Conservation (phyloP, 2,888 invertebrate genomes). For the Aphodius sticticus region DNA sequence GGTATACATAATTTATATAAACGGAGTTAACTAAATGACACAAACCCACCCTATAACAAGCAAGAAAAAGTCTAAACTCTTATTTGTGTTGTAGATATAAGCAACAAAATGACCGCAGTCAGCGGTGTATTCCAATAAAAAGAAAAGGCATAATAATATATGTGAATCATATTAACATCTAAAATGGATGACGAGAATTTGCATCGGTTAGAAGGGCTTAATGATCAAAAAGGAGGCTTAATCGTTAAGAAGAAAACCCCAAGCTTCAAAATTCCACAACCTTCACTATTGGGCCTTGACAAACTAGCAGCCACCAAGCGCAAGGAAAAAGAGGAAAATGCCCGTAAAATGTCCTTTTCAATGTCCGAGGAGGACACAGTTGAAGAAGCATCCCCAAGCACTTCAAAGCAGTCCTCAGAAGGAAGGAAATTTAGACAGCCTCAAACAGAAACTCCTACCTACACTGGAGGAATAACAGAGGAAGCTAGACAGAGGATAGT, state of each 20-base stretch:
- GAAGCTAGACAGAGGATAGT: slow-evolving; percentile 78
- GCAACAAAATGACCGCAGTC: not conserved
- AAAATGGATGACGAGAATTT: slow-evolving; percentile 64
- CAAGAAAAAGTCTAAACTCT: too few species aligned
- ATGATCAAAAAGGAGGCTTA: slow-evolving; percentile 72
- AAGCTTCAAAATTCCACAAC: slow-evolving; percentile 79
- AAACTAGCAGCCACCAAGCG: slow-evolving; percentile 82
- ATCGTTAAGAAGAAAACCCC: slow-evolving; percentile 74
- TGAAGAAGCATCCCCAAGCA: slow-evolving; percentile 51
- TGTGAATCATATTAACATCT: not conserved
- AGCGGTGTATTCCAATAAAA: not conserved
- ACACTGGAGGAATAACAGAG: slow-evolving; percentile 90
- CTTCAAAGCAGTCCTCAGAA: slow-evolving; percentile 50
- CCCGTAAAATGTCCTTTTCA: slow-evolving; percentile 73
- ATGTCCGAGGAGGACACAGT: slow-evolving; percentile 60
- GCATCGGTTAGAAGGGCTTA: slow-evolving; percentile 75
- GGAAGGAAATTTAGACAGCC: slow-evolving; percentile 78
- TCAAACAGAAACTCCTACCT: slow-evolving; percentile 90
- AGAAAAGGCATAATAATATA: not conserved
- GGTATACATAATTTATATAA: too few species aligned
- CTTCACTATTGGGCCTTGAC: slow-evolving; percentile 84
- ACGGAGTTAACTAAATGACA: too few species aligned
- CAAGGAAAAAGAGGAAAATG: slow-evolving; percentile 67
- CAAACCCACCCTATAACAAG: too few species aligned
- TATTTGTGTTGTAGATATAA: not conserved